Percentiles rank a stretch among this genome's conserved stretches.
These are phyloP conservation scores for Halisarca cf. caerulea DNA, from an alignment of 37 sponge, comb jelly and placozoan genomes.

Conservation along the genomic window DNA sequence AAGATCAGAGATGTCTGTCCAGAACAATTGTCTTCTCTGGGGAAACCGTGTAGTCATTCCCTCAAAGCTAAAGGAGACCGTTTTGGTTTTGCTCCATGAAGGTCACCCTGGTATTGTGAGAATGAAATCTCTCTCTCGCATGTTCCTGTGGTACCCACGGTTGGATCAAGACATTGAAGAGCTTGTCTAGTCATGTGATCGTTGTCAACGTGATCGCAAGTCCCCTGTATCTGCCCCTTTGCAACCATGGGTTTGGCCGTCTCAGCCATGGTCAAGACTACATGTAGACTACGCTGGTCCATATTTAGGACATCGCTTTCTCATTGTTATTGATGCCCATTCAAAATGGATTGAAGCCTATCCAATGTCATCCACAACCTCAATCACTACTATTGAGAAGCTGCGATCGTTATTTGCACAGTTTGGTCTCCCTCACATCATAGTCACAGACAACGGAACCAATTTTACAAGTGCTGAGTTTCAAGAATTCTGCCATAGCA, in stretches of 20 bases:
- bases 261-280: background rate
- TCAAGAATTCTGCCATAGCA: background rate
- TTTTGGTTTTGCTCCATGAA: background rate
- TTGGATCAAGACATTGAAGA: background rate
- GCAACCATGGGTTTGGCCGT: background rate
- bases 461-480: background rate
- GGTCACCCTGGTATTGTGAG: background rate
- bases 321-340: slow-evolving; percentile 31
- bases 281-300: background rate
- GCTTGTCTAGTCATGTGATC: background rate
- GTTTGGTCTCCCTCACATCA: slow-evolving; percentile 4
- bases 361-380: background rate
- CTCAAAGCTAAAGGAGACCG: background rate
- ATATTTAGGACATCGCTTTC: background rate
- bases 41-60: background rate
- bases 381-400: background rate
- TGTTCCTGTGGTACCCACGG: background rate
- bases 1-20: background rate
- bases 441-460: background rate
- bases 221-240: background rate
- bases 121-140: background rate
- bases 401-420: background rate
- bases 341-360: slow-evolving; percentile 35
- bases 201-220: background rate
- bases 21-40: background rate